Base-by-base conservation (phyloP, 92 coral and sea anemone species). In the Micromussa lordhowensis region DNA sequence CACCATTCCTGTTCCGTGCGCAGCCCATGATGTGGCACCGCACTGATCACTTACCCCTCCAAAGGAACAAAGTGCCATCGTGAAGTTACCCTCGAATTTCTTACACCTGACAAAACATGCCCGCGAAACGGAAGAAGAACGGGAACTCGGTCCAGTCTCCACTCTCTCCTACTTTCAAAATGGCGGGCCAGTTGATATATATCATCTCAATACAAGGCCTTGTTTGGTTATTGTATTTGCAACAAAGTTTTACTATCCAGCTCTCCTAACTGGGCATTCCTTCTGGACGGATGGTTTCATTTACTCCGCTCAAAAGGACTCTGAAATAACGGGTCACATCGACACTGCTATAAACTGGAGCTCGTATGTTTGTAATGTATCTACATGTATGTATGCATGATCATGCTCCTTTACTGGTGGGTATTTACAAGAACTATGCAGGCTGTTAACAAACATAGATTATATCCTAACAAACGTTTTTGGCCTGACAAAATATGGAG, bases 21-120 rank as follows among this genome's bases (percentile, higher is more conserved):
- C 73, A 49, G 86, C 89, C 92, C 89, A 85, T 31, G 70, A 85
- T 31, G 70, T 61, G 30, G 89, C 82, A 68, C 89, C 77, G 81
- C 93, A 85, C 69, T 32, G 75, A 63, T 83, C 75, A 44, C 22
- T 59, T 18, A 75, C 36, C 16, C 69, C 69, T 16, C 84, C 51
- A 77, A 83, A 89, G 22, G 88, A 61, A 40, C 88, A 89, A 77
- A 36, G 68, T 32, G 61, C 78, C 85, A 82, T 88, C 74, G 86
- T 73, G 17, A 82, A 63, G 15, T 82, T 0, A 28, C 19, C 58
- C 32, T 11, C 9, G 22, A 82, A 64, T 34, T 82, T 63, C 14
- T 70, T 29, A 28, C 18, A 12, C 3, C 76, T 70, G 48, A 70
- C 76, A 70, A 70, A 0, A 40, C 48, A 40, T 29, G 3, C 2